These are phyloP conservation scores for Morbakka virulenta DNA, from an alignment of 30 jellyfish, hydroid and myxozoan species.

Conservation along the genomic window DNA sequence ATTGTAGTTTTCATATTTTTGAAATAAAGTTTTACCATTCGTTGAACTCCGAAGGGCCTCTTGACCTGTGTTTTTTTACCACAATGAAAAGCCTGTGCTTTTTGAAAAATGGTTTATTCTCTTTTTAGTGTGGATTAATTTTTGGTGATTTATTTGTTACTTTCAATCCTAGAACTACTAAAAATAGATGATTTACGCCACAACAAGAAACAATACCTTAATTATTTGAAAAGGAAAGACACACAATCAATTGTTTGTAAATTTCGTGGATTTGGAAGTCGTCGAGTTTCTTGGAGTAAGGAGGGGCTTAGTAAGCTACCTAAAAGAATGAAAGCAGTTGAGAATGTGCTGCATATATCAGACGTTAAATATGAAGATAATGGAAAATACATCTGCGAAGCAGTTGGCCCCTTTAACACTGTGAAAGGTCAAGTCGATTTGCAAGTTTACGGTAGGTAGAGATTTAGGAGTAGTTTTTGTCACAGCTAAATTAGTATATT, in stretches of 20 bases:
- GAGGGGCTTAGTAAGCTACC: conserved; percentile 52
- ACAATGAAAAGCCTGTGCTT: no score
- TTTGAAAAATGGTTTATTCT: no score
- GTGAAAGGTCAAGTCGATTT: conserved; percentile 36
- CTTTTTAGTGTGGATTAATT: no score
- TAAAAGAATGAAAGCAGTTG: conserved; percentile 54
- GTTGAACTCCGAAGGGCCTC: no score
- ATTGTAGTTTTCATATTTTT: no score
- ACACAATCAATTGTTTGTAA: conserved; percentile 52
- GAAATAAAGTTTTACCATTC: no score
- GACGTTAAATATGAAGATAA: conserved; percentile 52
- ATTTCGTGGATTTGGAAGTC: conserved; percentile 60
- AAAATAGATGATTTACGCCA: conserved; percentile 13
- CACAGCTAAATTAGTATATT: no score
- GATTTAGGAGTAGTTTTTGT: no score
- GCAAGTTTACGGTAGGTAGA: conserved; percentile 65
- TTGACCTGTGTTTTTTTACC: no score
- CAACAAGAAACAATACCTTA: conserved; percentile 14
- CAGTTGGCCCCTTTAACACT: conserved; percentile 52
- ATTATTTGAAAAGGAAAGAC: conserved; percentile 11
- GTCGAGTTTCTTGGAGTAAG: conserved; percentile 65
- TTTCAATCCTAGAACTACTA: conserved; percentile 65
- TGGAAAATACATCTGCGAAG: conserved; percentile 65
- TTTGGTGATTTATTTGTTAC: no score
- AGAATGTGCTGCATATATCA: conserved; percentile 36